phyloP scores from a whole-genome alignment of 2,113 vertebrate species.

The Forbesichthys papilliferus region DNA sequence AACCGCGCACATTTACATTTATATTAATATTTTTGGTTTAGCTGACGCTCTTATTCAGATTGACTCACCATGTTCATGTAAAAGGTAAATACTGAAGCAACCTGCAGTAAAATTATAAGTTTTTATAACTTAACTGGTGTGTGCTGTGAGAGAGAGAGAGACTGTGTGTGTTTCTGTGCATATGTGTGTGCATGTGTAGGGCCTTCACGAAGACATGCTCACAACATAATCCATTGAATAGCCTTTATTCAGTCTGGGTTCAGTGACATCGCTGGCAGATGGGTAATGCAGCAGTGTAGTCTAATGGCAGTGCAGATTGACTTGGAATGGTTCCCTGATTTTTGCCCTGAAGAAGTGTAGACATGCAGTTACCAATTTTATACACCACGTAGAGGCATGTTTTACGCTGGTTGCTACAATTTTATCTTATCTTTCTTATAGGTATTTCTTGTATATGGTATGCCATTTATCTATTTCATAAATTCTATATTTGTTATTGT shows the following conservation, averaged over 20 bases:
- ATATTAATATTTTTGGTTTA: background rate
- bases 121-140: background rate
- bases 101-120: no score
- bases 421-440: no score
- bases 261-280: background rate
- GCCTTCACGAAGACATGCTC: background rate
- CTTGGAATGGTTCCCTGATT: background rate
- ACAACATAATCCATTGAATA: background rate
- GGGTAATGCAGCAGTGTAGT: background rate
- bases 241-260: background rate
- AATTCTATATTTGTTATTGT: no score
- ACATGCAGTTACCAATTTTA: no score
- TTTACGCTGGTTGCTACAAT: no score
- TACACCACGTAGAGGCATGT: no score
- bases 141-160: background rate
- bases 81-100: no score
- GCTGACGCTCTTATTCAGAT: background rate
- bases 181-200: background rate
- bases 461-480: no score
- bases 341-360: background rate
- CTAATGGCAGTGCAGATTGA: background rate
- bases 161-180: background rate
- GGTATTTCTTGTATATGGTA: no score
- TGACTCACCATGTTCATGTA: background rate
- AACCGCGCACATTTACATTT: background rate